Conservation (phyloP, 2,113 vertebrate species). For the Rostratula benghalensis region DNA sequence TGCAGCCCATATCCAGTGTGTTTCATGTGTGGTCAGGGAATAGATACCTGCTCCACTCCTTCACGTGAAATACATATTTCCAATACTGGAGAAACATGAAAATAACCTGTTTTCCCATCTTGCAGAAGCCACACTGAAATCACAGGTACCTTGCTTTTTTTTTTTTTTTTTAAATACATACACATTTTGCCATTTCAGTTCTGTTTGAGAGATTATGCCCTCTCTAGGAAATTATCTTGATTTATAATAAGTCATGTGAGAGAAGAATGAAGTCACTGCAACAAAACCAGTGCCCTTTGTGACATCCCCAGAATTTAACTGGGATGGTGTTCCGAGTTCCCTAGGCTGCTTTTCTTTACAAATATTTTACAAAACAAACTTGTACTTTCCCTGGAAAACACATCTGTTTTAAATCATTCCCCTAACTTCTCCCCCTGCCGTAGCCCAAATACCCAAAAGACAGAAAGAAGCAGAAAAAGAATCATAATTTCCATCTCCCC, state of each 20-base stretch:
- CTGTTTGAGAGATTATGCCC: constrained; percentile 8
- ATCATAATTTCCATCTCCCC: not conserved
- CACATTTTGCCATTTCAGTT: not conserved
- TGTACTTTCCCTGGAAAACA: constrained; percentile 68
- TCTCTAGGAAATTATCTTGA: constrained; percentile 22
- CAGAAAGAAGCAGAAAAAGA: constrained; percentile 1
- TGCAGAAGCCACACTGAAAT: not conserved
- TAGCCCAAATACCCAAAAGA: not conserved
- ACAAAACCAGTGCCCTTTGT: constrained; percentile 35
- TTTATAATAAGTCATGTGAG: constrained; percentile 46
- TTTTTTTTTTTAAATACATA: not conserved
- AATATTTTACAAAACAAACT: constrained; percentile 81
- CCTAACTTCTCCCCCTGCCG: not conserved
- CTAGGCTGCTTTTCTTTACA: constrained; percentile 86
- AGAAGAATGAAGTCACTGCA: constrained; percentile 38
- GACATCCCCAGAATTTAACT: constrained; percentile 25
- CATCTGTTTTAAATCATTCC: constrained; percentile 84
- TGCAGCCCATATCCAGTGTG: not conserved
- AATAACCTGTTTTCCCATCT: not conserved
- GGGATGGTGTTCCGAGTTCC: constrained; percentile 62
- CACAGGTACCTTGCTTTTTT: not conserved
- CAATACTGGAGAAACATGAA: not conserved
- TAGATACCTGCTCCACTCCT: not conserved
- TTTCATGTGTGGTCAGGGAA: not conserved
- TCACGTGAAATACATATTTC: not conserved